phyloP scores from a whole-genome alignment of 2,888 invertebrate genomes.

The Aromia moschata region DNA sequence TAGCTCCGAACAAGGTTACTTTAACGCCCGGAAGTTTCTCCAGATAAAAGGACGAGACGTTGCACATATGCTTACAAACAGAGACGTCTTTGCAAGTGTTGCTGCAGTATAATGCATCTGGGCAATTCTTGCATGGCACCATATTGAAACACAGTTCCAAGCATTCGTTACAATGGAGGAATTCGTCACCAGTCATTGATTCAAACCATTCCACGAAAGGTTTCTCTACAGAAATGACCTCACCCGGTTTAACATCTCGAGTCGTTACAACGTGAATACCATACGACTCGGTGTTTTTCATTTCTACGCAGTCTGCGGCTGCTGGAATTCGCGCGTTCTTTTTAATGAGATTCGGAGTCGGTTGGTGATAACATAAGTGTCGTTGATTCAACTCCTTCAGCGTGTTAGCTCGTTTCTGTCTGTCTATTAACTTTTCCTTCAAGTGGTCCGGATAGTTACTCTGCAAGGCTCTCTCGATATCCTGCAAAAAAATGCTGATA shows the following conservation, averaged over 20 bases:
- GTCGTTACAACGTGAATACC: conserved; percentile 78
- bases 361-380: conserved; percentile 36
- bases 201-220: conserved; percentile 78
- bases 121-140: conserved; percentile 72
- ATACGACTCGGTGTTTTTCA: conserved; percentile 67
- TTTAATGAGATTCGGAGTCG: conserved; percentile 27
- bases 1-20: not conserved
- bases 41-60: too few species aligned
- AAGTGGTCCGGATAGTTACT: conserved; percentile 70
- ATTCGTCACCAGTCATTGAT: conserved; percentile 63
- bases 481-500: too few species aligned
- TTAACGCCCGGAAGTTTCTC: too few species aligned
- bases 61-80: conserved; percentile 79
- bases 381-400: conserved; percentile 31
- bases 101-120: conserved; percentile 73
- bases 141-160: conserved; percentile 68
- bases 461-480: conserved; percentile 72
- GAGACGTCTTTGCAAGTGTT: conserved; percentile 71
- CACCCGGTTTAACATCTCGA: conserved; percentile 74
- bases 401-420: conserved; percentile 47
- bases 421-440: conserved; percentile 65
- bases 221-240: conserved; percentile 77
- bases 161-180: conserved; percentile 75
- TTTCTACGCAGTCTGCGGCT: conserved; percentile 71
- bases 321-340: conserved; percentile 56